phyloP scores from a whole-genome alignment of 2,797 vertebrate genomes.

The Neoniphon sammara region DNA sequence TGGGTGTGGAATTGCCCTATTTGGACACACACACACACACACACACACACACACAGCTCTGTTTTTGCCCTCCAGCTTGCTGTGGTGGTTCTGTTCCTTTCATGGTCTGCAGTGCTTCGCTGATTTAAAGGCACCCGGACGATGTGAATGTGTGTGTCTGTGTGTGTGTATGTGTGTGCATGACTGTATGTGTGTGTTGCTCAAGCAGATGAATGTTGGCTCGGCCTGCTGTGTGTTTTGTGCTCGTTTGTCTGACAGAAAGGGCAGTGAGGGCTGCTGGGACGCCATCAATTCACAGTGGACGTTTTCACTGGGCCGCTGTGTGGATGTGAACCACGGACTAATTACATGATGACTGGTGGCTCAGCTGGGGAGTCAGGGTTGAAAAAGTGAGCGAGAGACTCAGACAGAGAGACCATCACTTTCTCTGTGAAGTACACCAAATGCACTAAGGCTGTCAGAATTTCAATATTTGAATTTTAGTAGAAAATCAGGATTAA shows the following conservation, averaged over 20 bases:
- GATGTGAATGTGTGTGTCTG: constrained; percentile 6
- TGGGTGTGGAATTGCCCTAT: not conserved
- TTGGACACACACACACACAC: constrained; percentile 13
- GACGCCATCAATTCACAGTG: constrained; percentile 15
- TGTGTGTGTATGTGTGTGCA: not conserved
- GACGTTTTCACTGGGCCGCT: constrained; percentile 19
- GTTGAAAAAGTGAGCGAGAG: not conserved
- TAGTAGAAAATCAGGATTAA: too few relatives aligned
- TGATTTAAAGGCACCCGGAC: constrained; percentile 46
- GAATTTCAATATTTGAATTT: constrained; percentile 3
- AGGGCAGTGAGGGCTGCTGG: constrained; percentile 28
- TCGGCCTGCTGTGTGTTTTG: constrained; percentile 14
- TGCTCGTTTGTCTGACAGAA: constrained; percentile 40
- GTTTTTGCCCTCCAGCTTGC: constrained; percentile 29
- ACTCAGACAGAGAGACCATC: not conserved
- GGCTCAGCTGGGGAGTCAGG: constrained; percentile 1
- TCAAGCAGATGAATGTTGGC: constrained; percentile 15
- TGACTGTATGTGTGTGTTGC: not conserved
- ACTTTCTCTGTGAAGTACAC: not conserved
- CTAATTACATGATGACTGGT: constrained; percentile 17
- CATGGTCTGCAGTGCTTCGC: constrained; percentile 26
- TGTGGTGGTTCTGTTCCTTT: constrained; percentile 23
- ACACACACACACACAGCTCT: constrained; percentile 21
- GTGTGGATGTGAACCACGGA: constrained; percentile 8
- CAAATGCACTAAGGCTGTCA: not conserved